phyloP scores from a whole-genome alignment of 2,888 invertebrate genomes.

The Napeogenes inachia region DNA sequence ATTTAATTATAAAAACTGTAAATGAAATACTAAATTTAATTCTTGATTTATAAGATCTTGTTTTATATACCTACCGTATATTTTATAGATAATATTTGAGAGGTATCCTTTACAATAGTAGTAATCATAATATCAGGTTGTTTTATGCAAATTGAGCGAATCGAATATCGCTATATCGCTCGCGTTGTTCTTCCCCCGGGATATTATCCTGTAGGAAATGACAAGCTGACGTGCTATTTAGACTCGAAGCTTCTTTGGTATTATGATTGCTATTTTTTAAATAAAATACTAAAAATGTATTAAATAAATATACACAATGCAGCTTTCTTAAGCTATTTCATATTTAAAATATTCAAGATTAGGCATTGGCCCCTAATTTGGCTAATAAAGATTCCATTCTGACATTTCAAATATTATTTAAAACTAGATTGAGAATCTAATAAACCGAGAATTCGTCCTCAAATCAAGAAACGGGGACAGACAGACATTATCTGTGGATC shows the following conservation, averaged over 20 bases:
- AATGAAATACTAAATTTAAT: not conserved
- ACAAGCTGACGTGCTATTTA: not conserved
- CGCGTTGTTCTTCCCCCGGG: slow-evolving; percentile 14
- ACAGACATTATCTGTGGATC: slow-evolving; percentile 20
- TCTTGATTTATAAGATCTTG: not conserved
- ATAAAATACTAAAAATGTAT: no score
- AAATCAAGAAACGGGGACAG: slow-evolving; percentile 13
- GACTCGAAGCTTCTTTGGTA: not conserved
- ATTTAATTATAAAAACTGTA: no score
- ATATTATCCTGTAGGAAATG: slow-evolving; percentile 15
- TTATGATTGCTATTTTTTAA: not conserved
- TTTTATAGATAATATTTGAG: no score
- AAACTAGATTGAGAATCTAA: not conserved
- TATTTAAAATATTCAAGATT: no score
- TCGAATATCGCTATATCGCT: slow-evolving; percentile 11
- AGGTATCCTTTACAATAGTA: slow-evolving; percentile 10
- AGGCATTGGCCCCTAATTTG: no score
- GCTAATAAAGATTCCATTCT: not conserved
- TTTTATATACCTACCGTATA: no score
- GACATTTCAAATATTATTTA: not conserved
- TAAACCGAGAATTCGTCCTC: slow-evolving; percentile 10
- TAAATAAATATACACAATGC: no score
- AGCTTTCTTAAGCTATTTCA: no score
- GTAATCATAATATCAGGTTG: slow-evolving; percentile 4
- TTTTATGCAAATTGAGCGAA: slow-evolving; percentile 18